Base-by-base conservation (phyloP, 2,113 vertebrate species). In the Melanerpes formicivorus region DNA sequence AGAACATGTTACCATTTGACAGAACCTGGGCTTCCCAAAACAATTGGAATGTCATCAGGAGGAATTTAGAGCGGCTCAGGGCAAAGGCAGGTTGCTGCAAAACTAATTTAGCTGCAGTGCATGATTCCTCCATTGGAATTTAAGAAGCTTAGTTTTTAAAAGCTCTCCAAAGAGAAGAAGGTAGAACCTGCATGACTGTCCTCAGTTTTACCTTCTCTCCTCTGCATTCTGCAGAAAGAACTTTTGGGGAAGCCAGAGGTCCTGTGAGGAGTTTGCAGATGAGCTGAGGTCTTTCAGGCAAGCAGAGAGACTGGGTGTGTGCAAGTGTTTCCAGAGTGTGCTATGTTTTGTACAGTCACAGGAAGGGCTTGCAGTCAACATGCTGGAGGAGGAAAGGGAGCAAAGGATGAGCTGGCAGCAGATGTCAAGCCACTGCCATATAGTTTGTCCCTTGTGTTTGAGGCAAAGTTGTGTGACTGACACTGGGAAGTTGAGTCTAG, bases 51-150 rank as follows among this genome's bases (percentile, higher is more conserved):
- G 60, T 56, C 5, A 1, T 64, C 42, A 80, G 40, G 54, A 83
- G 52, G 72, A 91, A 74, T 91, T 82, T 70, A 79, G 67, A 93
- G 69, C 84, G 80, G 55, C 71, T 92, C 52, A 64, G 82, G 60
- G 79, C 64, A 87, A 82, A 85, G 65, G 17, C 2, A 4, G 25
- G 32, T 83, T 87, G 69, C 87, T 74, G 65, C 67, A 84, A 90
- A 94, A 88, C 64, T 79, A 52, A 71, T 89, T 37, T 72, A 89
- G 42, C 71, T 82, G 64, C 55, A 55, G 29, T 48, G 25, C 6
- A 5, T 32, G 37, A 69, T 84, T 78, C 56, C 74, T 52, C 84
- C 74, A 56, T 74, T 66, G 46, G 34, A 66, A 62, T 62, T 93
- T 90, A 81, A 80, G 86, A 32, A 90, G 65, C 50, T 84, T 80